Percentiles rank a stretch among this genome's conserved stretches.
phyloP scores from a whole-genome alignment of 2,888 invertebrate species.

The Volucella inanis region DNA sequence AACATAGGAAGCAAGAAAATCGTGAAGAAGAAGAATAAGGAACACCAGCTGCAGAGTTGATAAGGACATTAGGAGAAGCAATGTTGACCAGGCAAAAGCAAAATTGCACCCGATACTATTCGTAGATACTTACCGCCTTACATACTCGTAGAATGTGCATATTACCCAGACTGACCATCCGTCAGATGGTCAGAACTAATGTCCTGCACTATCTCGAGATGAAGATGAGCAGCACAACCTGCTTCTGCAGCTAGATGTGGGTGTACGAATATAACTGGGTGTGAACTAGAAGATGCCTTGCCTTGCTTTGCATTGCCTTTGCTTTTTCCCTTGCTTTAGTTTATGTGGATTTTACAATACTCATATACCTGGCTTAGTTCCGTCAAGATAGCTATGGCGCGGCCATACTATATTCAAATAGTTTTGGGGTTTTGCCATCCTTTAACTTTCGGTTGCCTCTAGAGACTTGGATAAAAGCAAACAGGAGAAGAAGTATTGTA shows the following conservation, averaged over 20 bases:
- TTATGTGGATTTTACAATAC: conserved; percentile 18
- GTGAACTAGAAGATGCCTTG: conserved; percentile 32
- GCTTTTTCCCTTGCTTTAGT: too few species aligned
- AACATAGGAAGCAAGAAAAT: conserved; percentile 31
- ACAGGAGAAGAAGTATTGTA: conserved; percentile 58
- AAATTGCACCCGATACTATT: conserved; percentile 39
- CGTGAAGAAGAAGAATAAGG: conserved; percentile 69
- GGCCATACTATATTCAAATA: conserved; percentile 54
- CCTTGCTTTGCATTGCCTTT: not conserved
- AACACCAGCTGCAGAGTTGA: conserved; percentile 71
- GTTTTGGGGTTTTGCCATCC: conserved; percentile 37
- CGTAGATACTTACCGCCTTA: not conserved
- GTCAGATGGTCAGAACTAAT: conserved; percentile 63
- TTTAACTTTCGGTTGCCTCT: conserved; percentile 17
- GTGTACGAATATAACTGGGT: conserved; percentile 29
- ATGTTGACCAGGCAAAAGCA: conserved; percentile 63
- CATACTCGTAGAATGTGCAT: conserved; percentile 42
- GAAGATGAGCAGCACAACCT: conserved; percentile 54
- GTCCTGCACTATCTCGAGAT: conserved; percentile 55
- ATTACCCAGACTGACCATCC: conserved; percentile 38
- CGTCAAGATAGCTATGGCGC: conserved; percentile 66
- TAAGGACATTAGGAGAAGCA: conserved; percentile 69
- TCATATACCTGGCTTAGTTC: conserved; percentile 59
- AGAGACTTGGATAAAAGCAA: conserved; percentile 45
- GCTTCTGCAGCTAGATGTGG: conserved; percentile 12